These are phyloP conservation scores for Rhagoletis pomonella DNA, from an alignment of 1,140 invertebrate genomes.

Conservation along the genomic window DNA sequence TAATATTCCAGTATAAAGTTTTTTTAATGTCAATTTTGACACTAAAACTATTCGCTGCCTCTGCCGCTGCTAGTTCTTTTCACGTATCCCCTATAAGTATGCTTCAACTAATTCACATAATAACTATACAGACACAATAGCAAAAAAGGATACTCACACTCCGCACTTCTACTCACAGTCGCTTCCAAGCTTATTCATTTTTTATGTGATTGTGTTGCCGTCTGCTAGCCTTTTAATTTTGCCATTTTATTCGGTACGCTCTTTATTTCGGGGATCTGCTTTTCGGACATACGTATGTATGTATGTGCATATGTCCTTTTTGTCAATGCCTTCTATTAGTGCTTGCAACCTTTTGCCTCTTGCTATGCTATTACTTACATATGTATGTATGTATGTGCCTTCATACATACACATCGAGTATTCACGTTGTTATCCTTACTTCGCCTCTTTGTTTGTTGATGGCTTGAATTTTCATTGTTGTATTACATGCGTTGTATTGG, in stretches of 20 bases:
- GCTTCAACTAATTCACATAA: not conserved
- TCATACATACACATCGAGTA: not conserved
- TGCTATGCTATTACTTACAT: not conserved
- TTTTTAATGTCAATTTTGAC: not conserved
- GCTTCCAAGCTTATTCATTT: not conserved
- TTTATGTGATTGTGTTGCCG: not conserved
- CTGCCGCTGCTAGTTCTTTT: not conserved
- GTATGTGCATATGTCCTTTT: not conserved
- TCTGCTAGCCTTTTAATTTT: conserved; percentile 38
- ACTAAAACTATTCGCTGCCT: not conserved
- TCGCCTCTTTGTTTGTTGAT: conserved; percentile 4
- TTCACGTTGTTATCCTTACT: not conserved
- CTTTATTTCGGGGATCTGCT: too few species aligned
- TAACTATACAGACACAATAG: not conserved
- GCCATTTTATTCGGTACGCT: not conserved
- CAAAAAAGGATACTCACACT: not conserved
- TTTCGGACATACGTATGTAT: not conserved
- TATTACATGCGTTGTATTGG: not conserved
- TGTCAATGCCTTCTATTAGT: not conserved
- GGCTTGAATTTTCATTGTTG: conserved; percentile 20
- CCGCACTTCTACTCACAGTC: not conserved
- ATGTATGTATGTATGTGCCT: not conserved
- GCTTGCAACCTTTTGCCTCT: not conserved
- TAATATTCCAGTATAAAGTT: not conserved
- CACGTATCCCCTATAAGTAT: not conserved